A percentile compares a stretch with the other conserved stretches of the same genome.
Evolutionary conservation across 2,113 vertebrate species (phyloP).

Genomic region (Ramphastos sulfuratus): DNA sequence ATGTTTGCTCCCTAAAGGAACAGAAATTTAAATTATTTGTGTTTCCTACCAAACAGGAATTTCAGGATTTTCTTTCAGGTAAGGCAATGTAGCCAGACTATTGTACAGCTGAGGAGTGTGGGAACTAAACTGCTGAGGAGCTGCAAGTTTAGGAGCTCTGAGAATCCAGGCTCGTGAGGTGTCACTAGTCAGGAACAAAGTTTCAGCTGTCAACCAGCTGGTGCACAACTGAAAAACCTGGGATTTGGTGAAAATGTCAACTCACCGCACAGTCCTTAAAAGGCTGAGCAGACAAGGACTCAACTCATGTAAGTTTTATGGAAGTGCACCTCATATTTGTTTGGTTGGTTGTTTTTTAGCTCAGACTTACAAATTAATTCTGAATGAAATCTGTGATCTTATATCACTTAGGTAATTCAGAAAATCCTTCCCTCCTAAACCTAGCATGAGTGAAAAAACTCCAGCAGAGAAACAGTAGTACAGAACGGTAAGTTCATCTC

Average conservation of each 20-base stretch:
- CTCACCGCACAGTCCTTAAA: not conserved
- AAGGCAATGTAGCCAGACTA: not conserved
- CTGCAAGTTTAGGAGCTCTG: not conserved
- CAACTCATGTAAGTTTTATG: not conserved
- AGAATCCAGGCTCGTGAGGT: not conserved
- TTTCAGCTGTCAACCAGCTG: not conserved
- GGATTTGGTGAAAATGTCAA: not conserved
- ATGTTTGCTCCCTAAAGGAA: conserved; percentile 1
- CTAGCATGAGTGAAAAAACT: not conserved
- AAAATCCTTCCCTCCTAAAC: not conserved
- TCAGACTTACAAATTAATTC: not conserved
- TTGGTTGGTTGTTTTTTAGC: not conserved
- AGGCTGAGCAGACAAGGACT: not conserved
- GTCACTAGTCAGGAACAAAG: not conserved
- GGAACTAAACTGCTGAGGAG: not conserved
- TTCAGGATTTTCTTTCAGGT: conserved; percentile 37
- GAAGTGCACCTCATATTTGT: not conserved
- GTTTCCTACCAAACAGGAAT: conserved; percentile 30
- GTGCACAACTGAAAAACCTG: not conserved
- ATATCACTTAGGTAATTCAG: not conserved
- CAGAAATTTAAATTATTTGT: conserved; percentile 13
- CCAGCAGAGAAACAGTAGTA: not conserved
- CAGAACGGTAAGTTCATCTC: not conserved
- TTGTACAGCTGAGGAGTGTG: not conserved
- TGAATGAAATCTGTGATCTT: not conserved